Base-by-base conservation (phyloP, 2,113 vertebrate genomes). In the Rhinoderma darwinii region DNA sequence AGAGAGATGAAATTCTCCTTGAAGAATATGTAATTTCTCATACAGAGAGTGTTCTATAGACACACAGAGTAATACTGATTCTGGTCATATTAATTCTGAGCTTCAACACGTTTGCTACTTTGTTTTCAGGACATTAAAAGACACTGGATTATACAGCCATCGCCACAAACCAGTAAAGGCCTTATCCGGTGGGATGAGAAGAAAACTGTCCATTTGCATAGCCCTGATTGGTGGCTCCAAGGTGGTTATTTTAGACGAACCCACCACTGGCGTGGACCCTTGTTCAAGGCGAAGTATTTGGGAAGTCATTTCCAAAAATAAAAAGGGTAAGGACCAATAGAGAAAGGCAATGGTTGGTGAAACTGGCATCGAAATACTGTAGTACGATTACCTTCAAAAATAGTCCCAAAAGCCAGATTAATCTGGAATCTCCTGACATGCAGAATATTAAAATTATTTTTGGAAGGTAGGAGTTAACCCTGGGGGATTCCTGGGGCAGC, bases 241-340 rank as follows among this genome's bases (percentile, higher is more conserved):
- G 15, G 94, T 98, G 88, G 96, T 99, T 76, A 97, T 99, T 89
- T 91, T 99, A 89, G 98, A 99, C 89, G 98, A 99, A 89, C 98
- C 98, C 59, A 99, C 98, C 86, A 98, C 97, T 3, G 98, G 98
- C 0, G 96, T 99, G 47, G 98, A 99, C 90, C 98, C 98, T 0
- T 99, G 98, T 91, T 99, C 98, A 82, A 94, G 98, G 70, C 94
- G 98, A 88, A 96, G 95, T 89, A 99, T 99, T 94, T 99, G 98
- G 98, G 97, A 99, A 90, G 96, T 99, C 75, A 95, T 99, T 90
- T 96, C 97, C 88, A 96, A 97, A 90, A 94, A 98, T 86, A 99
- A 98, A 94, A 96, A 95, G 89, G 93, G 98, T 99, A 94, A 63
- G 79, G 15, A 44, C 27, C 18, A 68, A 68, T 18, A 32, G 61